Conservation (phyloP, 2,113 vertebrate species). For the Cricetomys ansorgei region DNA sequence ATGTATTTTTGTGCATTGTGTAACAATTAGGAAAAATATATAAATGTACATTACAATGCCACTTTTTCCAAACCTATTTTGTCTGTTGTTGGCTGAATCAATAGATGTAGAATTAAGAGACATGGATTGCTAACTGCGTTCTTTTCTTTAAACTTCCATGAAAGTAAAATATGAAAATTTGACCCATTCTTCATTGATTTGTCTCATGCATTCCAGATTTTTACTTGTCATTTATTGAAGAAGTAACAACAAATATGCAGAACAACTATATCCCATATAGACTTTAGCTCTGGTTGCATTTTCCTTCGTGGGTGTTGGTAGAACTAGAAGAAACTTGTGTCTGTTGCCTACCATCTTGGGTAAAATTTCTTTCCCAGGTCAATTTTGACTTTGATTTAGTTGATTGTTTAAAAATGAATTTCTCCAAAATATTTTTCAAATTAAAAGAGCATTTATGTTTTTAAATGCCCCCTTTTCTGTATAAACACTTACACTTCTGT, state of each 20-base stretch:
- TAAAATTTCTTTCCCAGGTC: not conserved
- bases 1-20: too few relatives aligned
- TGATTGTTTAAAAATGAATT: not conserved
- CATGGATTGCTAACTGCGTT: not conserved
- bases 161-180: not conserved
- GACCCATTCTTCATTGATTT: not conserved
- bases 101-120: not conserved
- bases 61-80: not conserved
- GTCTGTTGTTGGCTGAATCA: not conserved
- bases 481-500: not conserved
- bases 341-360: not conserved
- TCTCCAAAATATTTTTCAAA: not conserved
- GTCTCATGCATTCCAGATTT: not conserved
- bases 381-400: not conserved
- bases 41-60: not conserved
- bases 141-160: not conserved
- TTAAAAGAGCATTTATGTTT: not conserved
- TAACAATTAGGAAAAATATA: not conserved
- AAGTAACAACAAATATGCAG: fast-evolving
- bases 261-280: not conserved
- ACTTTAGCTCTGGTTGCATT: fast-evolving
- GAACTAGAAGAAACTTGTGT: not conserved
- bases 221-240: not conserved
- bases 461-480: not conserved
- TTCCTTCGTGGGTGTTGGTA: not conserved